Conservation (phyloP, 2,888 invertebrate genomes). For the Hartigia nigra region DNA sequence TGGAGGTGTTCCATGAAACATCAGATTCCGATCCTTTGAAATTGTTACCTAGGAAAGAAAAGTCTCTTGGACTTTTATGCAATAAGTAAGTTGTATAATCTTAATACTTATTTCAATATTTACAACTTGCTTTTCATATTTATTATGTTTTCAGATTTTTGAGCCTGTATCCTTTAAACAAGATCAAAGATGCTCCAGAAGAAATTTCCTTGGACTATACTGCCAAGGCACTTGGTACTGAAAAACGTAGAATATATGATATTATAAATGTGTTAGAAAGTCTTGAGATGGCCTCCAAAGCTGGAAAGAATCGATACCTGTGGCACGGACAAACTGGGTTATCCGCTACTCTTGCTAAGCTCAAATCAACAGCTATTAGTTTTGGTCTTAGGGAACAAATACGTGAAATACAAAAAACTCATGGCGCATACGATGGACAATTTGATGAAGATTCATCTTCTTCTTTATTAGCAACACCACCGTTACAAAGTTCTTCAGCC, state of each 20-base stretch:
- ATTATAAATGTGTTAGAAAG: slow-evolving; percentile 80
- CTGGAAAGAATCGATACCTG: slow-evolving; percentile 75
- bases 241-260: slow-evolving; percentile 78
- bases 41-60: slow-evolving; percentile 67
- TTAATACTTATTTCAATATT: slow-evolving; percentile 68
- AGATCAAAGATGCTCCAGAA: slow-evolving; percentile 63
- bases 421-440: slow-evolving; percentile 42
- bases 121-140: slow-evolving; percentile 44
- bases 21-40: slow-evolving; percentile 33
- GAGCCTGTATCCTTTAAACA: slow-evolving; percentile 69
- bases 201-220: slow-evolving; percentile 75
- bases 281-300: slow-evolving; percentile 76
- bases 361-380: slow-evolving; percentile 72
- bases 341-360: slow-evolving; percentile 70
- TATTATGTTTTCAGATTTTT: slow-evolving; percentile 67
- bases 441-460: slow-evolving; percentile 28
- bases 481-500: slow-evolving; percentile 20
- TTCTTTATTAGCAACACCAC: neutral
- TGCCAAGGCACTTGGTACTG: slow-evolving; percentile 73
- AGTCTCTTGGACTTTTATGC: slow-evolving; percentile 72
- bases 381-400: slow-evolving; percentile 69
- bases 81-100: slow-evolving; percentile 67
- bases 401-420: slow-evolving; percentile 52
- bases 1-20: neutral
- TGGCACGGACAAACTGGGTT: slow-evolving; percentile 77